Percentiles rank a stretch among this genome's conserved stretches.
phyloP scores from a whole-genome alignment of 2,888 invertebrate species.

The Chromoteleia sp. region DNA sequence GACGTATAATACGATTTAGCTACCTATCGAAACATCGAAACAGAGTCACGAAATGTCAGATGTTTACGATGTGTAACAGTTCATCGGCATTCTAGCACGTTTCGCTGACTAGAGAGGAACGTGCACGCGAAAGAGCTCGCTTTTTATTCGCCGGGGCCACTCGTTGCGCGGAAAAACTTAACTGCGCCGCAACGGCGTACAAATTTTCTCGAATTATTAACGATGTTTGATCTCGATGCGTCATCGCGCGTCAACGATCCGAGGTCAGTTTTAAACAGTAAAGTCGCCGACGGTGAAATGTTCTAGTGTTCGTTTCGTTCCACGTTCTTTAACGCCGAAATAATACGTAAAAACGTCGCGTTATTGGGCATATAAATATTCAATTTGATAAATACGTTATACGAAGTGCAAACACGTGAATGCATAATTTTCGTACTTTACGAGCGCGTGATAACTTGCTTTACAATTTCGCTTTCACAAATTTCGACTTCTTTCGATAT shows the following conservation, averaged over 20 bases:
- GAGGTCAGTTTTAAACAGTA: constrained; percentile 16
- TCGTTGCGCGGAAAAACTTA: constrained; percentile 20
- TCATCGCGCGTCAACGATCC: neutral
- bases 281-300: neutral
- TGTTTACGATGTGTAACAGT: constrained; percentile 54
- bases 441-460: neutral
- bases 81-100: constrained; percentile 60
- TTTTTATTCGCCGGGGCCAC: constrained; percentile 42
- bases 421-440: constrained; percentile 6
- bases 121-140: constrained; percentile 51
- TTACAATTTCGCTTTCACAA: too few relatives aligned
- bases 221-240: neutral
- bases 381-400: constrained; percentile 14
- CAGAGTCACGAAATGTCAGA: constrained; percentile 62
- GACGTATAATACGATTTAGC: constrained; percentile 48
- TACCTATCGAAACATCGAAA: constrained; percentile 54
- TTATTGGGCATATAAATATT: constrained; percentile 13
- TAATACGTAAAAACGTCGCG: neutral
- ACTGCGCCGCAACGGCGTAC: neutral
- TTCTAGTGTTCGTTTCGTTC: neutral
- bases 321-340: neutral
- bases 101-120: constrained; percentile 41
- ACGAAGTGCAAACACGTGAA: constrained; percentile 11
- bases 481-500: too few relatives aligned
- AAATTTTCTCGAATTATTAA: constrained; percentile 25